Base-by-base conservation (phyloP, 2,797 vertebrate species). In the Syncerus caffer region DNA sequence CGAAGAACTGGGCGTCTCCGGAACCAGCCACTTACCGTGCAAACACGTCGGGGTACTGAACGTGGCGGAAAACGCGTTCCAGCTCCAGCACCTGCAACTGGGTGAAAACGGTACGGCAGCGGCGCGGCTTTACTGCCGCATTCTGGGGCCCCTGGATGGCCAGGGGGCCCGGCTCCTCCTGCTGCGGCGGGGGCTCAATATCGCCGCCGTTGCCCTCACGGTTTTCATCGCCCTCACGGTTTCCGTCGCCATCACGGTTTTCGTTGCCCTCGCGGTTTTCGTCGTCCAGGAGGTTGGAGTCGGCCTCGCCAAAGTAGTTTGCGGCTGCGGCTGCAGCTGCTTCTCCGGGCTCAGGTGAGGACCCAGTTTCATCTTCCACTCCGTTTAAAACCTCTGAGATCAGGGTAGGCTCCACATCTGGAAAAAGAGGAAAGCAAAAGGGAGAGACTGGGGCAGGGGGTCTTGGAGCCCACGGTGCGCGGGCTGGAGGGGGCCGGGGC, bases 21-120 rank as follows among this genome's bases (percentile, higher is more conserved):
- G 19, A n/a, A 6, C 25, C 58, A 67, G 27, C 17, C 34, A 31
- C 96, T 92, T 97, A 99, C 99, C 98, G 98, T 89, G 97, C 97
- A 64, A 98, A 97, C 50, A 98, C 93, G 97, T 99, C 98, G 38
- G 99, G 99, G 95, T 99, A 99, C 23, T 98, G 99, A 3, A 84
- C 94, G 55, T 97, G 97, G 78, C 88, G 92, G 98, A 99, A 99
- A 78, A 96, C 92, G 14, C 93, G 95, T 96, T 99, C 99, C 95
- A 99, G 96, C 85, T 99, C 98, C 89, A 97, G 98, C 91, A 98
- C 96, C 93, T 99, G 99, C 45, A 97, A 31, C 57, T 58, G 95
- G 89, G 98, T 98, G 97, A 98, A 99, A 1, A 92, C 93, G 51
- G 98, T 98, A 62, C 99, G 98, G 97, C 96, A 91, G 10, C 98